Evolutionary conservation across 2,888 invertebrate species (phyloP), one percentile per base, ranked within the genome.

Genomic region (Alcis repandata): DNA sequence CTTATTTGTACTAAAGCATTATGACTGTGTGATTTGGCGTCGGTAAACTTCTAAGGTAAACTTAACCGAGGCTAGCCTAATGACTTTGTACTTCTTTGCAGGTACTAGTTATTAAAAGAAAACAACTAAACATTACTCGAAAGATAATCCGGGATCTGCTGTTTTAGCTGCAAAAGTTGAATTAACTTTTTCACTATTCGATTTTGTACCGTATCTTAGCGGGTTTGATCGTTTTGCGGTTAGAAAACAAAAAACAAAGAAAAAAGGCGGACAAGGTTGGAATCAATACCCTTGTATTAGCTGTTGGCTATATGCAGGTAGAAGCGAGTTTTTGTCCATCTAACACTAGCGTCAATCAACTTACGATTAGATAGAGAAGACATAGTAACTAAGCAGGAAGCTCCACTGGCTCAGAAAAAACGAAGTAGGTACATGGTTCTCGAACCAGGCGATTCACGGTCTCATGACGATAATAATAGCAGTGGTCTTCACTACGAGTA

Each of bases 291-390:
- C 78, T 77, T 75, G 70, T 70, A 71, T 76, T 72, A 68, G 69
- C 69, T 72, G 69, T 70, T 65, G 68, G 72, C 66, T 73, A 74
- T 73, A 71, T 77, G 78, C 82, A 84, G 83, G 82, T 81, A 81
- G 73, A 75, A 77, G 79, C 78, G 73, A 75, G 80, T 86, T 81
- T 82, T 79, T 78, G 75, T 79, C 62, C 71, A 70, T 78, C 76
- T 77, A 74, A 78, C 80, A 80, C 76, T 76, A 72, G 78, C 82
- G 81, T 84, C 81, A 83, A 82, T 83, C 82, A 79, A 77, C 77
- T 70, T 71, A 75, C 71, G 69, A 67, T 38, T 63, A 69, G 53
- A 40, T 64, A 52, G 59, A 43, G 54, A 59, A 59, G 40, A 45
- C 36, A 56, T 56, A 56, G 52, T 67, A 57, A 71, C 71, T 70